Base-by-base conservation (phyloP, 1,140 invertebrate genomes). In the Caenorhabditis remanei region DNA sequence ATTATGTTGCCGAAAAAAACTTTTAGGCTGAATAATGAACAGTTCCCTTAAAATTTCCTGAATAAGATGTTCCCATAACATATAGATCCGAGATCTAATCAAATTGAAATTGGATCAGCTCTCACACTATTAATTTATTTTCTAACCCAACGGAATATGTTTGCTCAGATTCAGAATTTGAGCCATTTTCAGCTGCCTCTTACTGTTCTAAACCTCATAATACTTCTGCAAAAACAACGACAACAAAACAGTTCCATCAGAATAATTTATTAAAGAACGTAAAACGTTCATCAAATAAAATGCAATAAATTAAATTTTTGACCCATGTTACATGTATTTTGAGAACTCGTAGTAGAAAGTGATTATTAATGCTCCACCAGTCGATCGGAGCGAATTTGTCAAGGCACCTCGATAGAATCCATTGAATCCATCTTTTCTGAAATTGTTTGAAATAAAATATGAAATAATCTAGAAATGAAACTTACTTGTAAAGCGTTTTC, bases 301-400 rank as follows among this genome's bases (percentile, higher is more conserved):
- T 41, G 1, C 19, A 55, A 53, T 14, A 5, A 21, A 21, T 14
- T 55, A 21, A 83, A 7, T 83, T 2, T 83, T 41, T 58, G 21
- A 67, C n/a, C 50, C 46, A 41, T 65, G 32, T 89, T 48, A 90
- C 50, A 90, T 85, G 75, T 91, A 90, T 65, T 91, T 91, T 53
- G 90, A 24, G 61, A 89, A 88, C 86, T 91, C 91, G 85, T 91
- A 91, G 71, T 91, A 91, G 14, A 91, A 82, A 46, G 91, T 88
- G 53, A 91, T 83, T 56, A 91, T 89, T 46, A 91, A 67, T 71
- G 91, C 91, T 32, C 91, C 91, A 56, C 87, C 86, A 3, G 87
- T 91, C 11, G 89, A 90, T 53, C 89, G 71, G 21, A 92, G 63
- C 24, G 91, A 91, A 85, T 91, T 91, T 71, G 90, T 90, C 9